These are phyloP conservation scores for Parotocinclus haroldoi DNA, from an alignment of 2,797 vertebrate species.

Conservation along the genomic window DNA sequence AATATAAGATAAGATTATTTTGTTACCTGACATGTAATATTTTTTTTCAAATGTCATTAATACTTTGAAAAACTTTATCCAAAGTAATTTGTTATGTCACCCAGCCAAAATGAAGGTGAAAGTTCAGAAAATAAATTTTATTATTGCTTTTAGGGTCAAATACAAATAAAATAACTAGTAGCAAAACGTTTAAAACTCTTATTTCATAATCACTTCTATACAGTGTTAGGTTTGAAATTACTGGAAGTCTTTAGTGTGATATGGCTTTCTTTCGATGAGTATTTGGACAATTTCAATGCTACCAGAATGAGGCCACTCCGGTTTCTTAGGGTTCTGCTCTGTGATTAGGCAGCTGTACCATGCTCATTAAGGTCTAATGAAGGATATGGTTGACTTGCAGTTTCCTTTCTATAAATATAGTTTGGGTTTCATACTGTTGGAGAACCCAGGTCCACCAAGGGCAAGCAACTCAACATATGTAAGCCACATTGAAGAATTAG, in stretches of 20 bases:
- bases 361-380: conserved; percentile 45
- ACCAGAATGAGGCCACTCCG: conserved; percentile 10
- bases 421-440: conserved; percentile 9
- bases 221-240: not conserved
- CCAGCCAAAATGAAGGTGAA: too few relatives aligned
- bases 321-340: conserved; percentile 34
- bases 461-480: conserved; percentile 39
- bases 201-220: not conserved
- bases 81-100: too few relatives aligned
- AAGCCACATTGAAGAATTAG: conserved; percentile 43
- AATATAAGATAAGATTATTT: too few relatives aligned
- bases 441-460: conserved; percentile 16
- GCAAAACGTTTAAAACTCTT: too few relatives aligned
- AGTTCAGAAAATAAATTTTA: too few relatives aligned
- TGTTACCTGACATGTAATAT: too few relatives aligned
- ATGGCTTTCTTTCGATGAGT: not conserved
- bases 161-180: too few relatives aligned
- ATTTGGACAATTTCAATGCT: conserved; percentile 26
- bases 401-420: conserved; percentile 39
- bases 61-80: too few relatives aligned
- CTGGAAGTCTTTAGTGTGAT: not conserved
- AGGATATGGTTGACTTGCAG: conserved; percentile 29
- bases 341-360: conserved; percentile 38
- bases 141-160: too few relatives aligned
- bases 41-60: too few relatives aligned